Evolutionary conservation across 2,888 invertebrate genomes (phyloP).

Genomic region (Drosophila pseudotakahashii): DNA sequence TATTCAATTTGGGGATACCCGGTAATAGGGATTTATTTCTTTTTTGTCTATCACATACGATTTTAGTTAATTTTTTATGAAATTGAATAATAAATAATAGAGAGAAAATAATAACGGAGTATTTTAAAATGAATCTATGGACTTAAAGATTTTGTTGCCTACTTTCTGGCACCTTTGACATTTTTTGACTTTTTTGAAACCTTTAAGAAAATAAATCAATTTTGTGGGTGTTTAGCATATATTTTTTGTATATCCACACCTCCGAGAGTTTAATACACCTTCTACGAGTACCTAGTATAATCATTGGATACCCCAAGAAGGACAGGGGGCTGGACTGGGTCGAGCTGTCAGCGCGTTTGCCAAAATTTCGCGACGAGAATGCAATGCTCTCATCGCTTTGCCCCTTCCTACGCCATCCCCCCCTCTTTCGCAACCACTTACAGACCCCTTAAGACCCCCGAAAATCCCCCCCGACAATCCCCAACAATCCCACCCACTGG

Average conservation of each 20-base stretch:
- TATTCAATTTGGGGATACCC: not conserved
- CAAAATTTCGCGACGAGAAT: constrained; percentile 44
- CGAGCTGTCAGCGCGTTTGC: constrained; percentile 56
- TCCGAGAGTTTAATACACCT: constrained; percentile 13
- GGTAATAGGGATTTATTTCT: not conserved
- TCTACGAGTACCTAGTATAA: constrained; percentile 35
- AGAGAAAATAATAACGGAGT: too few species aligned
- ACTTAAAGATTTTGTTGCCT: too few species aligned
- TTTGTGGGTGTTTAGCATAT: too few species aligned
- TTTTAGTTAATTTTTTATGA: too few species aligned
- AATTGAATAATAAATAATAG: too few species aligned
- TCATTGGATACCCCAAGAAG: constrained; percentile 56
- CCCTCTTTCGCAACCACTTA: constrained; percentile 15
- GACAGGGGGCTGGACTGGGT: constrained; percentile 44
- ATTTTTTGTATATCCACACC: not conserved
- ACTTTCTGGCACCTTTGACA: too few species aligned
- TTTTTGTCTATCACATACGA: too few species aligned
- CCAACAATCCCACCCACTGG: constrained; percentile 30
- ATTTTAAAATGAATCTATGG: too few species aligned
- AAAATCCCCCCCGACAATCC: not conserved
- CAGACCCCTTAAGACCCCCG: constrained; percentile 12
- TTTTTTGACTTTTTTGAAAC: too few species aligned
- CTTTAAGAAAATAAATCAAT: too few species aligned
- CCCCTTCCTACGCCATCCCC: not conserved
- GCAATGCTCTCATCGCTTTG: constrained; percentile 40